Base-by-base conservation (phyloP, 2,888 invertebrate genomes). In the Isoperla grammatica region DNA sequence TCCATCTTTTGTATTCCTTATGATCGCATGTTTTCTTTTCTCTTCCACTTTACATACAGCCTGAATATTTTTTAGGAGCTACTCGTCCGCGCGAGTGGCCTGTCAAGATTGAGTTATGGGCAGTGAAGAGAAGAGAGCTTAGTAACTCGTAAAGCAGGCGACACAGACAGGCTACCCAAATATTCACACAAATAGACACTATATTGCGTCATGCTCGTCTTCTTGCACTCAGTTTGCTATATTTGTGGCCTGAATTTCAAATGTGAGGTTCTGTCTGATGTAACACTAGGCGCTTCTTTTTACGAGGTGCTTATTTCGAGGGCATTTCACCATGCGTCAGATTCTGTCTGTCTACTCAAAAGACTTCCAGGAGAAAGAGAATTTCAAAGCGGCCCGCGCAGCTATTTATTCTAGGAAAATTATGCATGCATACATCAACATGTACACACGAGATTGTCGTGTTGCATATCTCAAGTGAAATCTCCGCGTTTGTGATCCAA, bases 221-320 rank as follows among this genome's bases (percentile, higher is more conserved):
- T 37, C 40, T 39, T 53, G 19, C 22, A 39, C 53, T 6, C 40
- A 19, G 19, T 39, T 39, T 53, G 17, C 37, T 37, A 17, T 53
- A 37, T 39, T 39, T 57, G 57, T 13, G 57, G 48, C 48, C 58
- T 58, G 61, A 61, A 61, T 61, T 61, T 61, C 61, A 61, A 61
- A 61, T 61, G 49, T 54, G 56, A 55, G 17, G 42, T n/a, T 19
- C 39, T 39, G 37, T 53, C 17, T 53, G 29, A 8, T 29, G 29
- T 53, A 17, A 39, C 53, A 37, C 37, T 19, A 39, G 53, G 20
- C 39, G 53, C 53, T 53, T 39, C 43, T 58, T 59, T 61, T 61
- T 61, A 61, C 61, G 58, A 61, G 55, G 61, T 59, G 61, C 59
- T 61, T 61, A 61, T 61, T 61, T 61, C 61, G 39, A 53, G 37